These are phyloP conservation scores for Arvicanthis niloticus DNA, from an alignment of 2,113 vertebrate genomes.

Conservation along the genomic window DNA sequence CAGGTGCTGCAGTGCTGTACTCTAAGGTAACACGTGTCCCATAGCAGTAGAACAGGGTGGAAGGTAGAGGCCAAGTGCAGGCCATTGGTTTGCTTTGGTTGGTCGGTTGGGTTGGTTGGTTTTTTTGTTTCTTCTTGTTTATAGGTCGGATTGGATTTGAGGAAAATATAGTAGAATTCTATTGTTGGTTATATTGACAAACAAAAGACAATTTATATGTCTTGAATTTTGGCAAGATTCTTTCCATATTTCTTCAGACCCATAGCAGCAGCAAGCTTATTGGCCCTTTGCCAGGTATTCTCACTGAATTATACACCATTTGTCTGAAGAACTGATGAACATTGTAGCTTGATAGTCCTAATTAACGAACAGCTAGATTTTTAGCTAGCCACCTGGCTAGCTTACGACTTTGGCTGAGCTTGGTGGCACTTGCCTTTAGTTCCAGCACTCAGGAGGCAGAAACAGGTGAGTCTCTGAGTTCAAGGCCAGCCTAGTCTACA, in stretches of 20 bases:
- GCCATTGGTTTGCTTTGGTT: neutral
- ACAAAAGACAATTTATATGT: neutral
- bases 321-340: slow-evolving; percentile 25
- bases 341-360: neutral
- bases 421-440: neutral
- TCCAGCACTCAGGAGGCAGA: neutral
- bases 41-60: neutral
- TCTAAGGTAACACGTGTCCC: slow-evolving; percentile 88
- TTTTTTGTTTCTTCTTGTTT: neutral
- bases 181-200: slow-evolving; percentile 20
- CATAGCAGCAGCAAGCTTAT: neutral
- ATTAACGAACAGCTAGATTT: neutral
- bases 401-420: neutral
- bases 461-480: neutral
- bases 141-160: neutral
- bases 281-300: neutral
- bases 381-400: neutral
- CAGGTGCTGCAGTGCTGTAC: slow-evolving; percentile 89
- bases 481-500: neutral
- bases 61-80: too few species aligned
- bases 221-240: slow-evolving; percentile 16
- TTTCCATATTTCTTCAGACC: neutral
- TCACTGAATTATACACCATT: neutral
- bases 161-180: slow-evolving; percentile 35
- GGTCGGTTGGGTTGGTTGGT: neutral